These are phyloP conservation scores for Agrotis segetum DNA, from an alignment of 2,888 invertebrate genomes.

Conservation along the genomic window DNA sequence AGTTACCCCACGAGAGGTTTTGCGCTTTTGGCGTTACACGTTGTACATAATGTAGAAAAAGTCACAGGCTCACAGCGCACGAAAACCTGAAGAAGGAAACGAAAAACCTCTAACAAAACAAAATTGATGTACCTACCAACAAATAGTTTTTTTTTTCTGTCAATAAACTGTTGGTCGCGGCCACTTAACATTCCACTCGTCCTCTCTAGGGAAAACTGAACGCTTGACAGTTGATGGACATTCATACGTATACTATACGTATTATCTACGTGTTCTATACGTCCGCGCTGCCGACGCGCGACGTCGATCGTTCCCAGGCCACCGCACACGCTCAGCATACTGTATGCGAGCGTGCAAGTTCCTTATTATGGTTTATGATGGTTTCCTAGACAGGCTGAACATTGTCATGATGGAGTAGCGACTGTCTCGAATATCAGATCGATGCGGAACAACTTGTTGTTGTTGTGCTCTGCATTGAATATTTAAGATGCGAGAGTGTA, in stretches of 20 bases:
- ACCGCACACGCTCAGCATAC: constrained; percentile 45
- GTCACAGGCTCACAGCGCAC: too few relatives aligned
- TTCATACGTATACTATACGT: background rate
- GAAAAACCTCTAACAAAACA: background rate
- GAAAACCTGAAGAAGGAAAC: background rate
- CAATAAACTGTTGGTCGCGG: constrained; percentile 1
- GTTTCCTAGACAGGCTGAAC: constrained; percentile 25
- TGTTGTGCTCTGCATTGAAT: background rate
- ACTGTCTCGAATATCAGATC: constrained; percentile 38
- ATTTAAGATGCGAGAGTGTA: background rate
- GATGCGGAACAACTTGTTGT: constrained; percentile 4
- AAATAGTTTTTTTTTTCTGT: constrained; percentile 5
- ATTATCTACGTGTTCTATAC: background rate
- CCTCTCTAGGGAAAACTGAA: background rate
- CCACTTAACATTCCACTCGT: constrained; percentile 9
- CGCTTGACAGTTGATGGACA: constrained; percentile 2
- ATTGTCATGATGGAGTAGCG: constrained; percentile 17
- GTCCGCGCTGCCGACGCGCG: background rate
- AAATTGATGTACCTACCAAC: too few relatives aligned
- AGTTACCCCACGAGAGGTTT: too few relatives aligned
- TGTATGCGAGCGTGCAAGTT: constrained; percentile 23
- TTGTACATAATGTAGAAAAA: background rate
- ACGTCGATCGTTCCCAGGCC: constrained; percentile 44
- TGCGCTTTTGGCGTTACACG: too few relatives aligned
- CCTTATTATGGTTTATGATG: constrained; percentile 36